Base-by-base conservation (phyloP, 2,888 invertebrate genomes). In the Dione juno region DNA sequence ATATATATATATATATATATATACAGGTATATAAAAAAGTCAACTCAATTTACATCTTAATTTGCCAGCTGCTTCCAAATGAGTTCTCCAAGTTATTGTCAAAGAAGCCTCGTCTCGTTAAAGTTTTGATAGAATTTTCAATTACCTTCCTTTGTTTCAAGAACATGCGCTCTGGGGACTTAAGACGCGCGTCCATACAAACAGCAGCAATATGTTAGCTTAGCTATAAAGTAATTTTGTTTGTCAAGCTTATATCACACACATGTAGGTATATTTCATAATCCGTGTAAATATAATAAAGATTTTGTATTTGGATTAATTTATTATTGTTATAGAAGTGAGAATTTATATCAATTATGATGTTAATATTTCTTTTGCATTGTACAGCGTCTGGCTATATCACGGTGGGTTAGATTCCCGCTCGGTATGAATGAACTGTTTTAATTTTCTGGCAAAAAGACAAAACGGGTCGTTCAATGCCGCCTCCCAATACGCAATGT, bases 101-200 rank as follows among this genome's bases (percentile, higher is more conserved):
- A 87, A 89, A 89, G 86, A 88, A 75, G 78, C 77, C 79, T 78
- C 88, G 89, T 85, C 83, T 83, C 82, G 85, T 67, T 64, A 84
- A 92, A 92, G 91, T 92, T 92, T 92, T 92, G 90, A 92, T 92
- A 92, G 92, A 92, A 92, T 92, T 92, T 92, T 92, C 92, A 92
- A 92, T 91, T 91, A 92, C 90, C 90, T 87, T 88, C 89, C 91
- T 91, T 91, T 90, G 90, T 91, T 90, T 86, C 87, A 81, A 85
- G 89, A 89, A 70, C 70, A 68, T 87, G 84, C 79, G 79, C 86
- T 86, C 79, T 80, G 86, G 82, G 71, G 70, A 70, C 73, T 72
- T 48, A 64, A 75, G 74, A 66, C 68, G 65, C 64, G 71, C 59
- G 54, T 73, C 59, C 73, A 64, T 37, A 1, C 16, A 64, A 9